Evolutionary conservation across 1,140 invertebrate species (phyloP).

Genomic region (Hyphantria cunea): DNA sequence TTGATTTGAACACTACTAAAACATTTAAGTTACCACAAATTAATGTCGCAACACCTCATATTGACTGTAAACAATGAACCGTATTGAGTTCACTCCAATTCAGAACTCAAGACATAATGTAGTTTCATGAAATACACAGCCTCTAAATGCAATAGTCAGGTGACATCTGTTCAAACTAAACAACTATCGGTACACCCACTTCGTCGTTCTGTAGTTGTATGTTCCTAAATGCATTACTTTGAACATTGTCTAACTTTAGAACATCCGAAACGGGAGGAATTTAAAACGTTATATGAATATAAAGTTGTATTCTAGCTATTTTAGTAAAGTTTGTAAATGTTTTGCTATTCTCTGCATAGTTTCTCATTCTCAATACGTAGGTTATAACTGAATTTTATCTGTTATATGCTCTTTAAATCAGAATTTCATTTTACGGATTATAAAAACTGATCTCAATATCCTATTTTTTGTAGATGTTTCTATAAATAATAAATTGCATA

Average conservation of each 20-base stretch:
- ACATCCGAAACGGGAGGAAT: not conserved
- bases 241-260: conserved; percentile 2
- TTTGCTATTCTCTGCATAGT: not conserved
- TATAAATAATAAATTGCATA: too few relatives aligned
- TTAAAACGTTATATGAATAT: not conserved
- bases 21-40: too few relatives aligned
- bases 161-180: conserved; percentile 21
- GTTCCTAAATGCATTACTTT: conserved; percentile 24
- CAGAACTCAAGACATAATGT: conserved; percentile 14
- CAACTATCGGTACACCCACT: not conserved
- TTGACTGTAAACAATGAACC: conserved; percentile 3
- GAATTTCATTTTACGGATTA: too few relatives aligned
- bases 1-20: too few relatives aligned
- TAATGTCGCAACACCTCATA: too few relatives aligned
- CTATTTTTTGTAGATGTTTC: too few relatives aligned
- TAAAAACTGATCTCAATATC: too few relatives aligned
- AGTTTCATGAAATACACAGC: not conserved
- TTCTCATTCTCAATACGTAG: too few relatives aligned
- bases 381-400: too few relatives aligned
- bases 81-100: conserved; percentile 20
- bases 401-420: too few relatives aligned
- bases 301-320: not conserved
- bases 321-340: not conserved
- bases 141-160: conserved; percentile 26
- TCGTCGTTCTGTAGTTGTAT: not conserved